Evolutionary conservation across 2,113 vertebrate genomes (phyloP), one percentile per base, ranked within the genome.

Genomic region (Crotalus helleri): DNA sequence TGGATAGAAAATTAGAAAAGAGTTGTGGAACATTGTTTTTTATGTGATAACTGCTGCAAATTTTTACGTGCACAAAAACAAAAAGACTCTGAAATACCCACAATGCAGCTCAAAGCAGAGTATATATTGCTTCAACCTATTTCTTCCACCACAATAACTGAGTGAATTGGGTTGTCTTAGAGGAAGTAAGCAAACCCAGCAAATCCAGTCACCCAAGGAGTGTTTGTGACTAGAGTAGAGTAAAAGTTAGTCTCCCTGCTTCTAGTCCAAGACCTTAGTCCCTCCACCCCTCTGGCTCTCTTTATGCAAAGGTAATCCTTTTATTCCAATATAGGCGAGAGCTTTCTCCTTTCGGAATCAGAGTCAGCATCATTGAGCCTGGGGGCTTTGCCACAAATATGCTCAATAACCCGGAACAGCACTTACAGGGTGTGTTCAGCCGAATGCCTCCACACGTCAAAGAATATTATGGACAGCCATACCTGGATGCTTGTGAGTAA

Each of bases 401-500:
- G 88, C 92, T 96, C 88, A 96, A 96, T 58, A 92, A 89, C 4
- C 0, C 3, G 23, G 61, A 33, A 11, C 2, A 74, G 17, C 5
- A 23, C 46, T 54, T 39, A 21, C 3, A 46, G 17, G 94, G 91
- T 49, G 26, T 97, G 5, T 98, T 98, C 98, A 88, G 93, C 0
- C 95, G 86, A 85, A 90, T 98, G 7, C 97, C 98, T 7, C 95
- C 97, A 91, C 97, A 98, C 90, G 94, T 96, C 44, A 97, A 94
- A 58, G 96, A 97, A 0, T 96, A 96, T 69, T 98, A 98, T 8
- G 98, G 98, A 92, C 96, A 96, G 44, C 94, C 97, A 24, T 98
- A 97, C 93, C 94, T 96, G 46, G 92, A 88, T 3, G 90, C 61
- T 92, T 96, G 98, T 98, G 93, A 97, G 97, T 96, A 23, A 55